Base-by-base conservation (phyloP, 1,140 invertebrate genomes). In the Penaeus chinensis region DNA sequence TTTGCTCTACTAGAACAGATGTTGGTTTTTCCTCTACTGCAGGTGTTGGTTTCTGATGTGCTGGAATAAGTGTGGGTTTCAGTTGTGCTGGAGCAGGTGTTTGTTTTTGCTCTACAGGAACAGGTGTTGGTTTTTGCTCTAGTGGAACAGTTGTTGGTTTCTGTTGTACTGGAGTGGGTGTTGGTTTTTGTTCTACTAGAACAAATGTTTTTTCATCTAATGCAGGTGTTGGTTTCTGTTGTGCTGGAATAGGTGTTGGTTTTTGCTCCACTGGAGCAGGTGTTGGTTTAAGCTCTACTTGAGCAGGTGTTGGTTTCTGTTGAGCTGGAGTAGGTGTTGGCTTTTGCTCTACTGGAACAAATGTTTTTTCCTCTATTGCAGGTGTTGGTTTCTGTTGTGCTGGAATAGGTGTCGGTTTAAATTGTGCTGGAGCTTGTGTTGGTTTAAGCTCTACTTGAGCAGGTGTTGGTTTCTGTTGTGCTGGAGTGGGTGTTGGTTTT, bases 301-400 rank as follows among this genome's bases (percentile, higher is more conserved):
- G 80, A 65, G 27, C 32, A 82, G 61, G 80, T 82, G 80, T 82
- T 37, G 61, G 47, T 24, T 81, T 63, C 11, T 11, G 19, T 61
- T 80, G 11, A 62, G 42, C 78, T 60, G 78, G n/a, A 61, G 22
- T 22, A 54, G 27, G 77, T 79, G 27, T 63, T 61, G n/a, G 47
- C n/a, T 24, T 81, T 13, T 22, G 11, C 66, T 82, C 47, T 54
- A 54, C 47, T 54, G 47, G 47, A 54, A 13, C 27, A n/a, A 54
- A 37, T 81, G 79, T 81, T 60, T 22, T 54, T 81, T 81, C 19
- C 19, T 54, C 65, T 69, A 20, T 0, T 71, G 16, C 47, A 54
- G 65, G 82, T 82, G 81, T 82, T 82, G 63, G 81, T 71, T 82
- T 54, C 27, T 4, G 27, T n/a, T 69, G 60, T 60, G 3, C 37